Conservation (phyloP, 2,888 invertebrate genomes). For the Tortrix viridana region DNA sequence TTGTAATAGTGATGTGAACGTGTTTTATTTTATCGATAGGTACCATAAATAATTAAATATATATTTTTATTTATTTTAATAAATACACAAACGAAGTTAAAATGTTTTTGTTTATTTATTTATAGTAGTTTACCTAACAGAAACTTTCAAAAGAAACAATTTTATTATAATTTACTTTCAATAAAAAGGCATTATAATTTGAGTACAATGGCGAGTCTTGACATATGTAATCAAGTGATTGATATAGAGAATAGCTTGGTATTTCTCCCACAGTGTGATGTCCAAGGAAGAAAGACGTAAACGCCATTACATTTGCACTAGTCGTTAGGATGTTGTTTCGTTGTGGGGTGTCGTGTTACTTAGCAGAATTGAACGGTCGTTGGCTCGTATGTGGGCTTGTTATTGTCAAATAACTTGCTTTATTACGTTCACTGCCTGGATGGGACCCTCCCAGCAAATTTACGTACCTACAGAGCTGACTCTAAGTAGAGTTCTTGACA, state of each 20-base stretch:
- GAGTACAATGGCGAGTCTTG: slow-evolving; percentile 21
- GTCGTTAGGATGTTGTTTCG: slow-evolving; percentile 3
- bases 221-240: slow-evolving; percentile 30
- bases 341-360: slow-evolving; percentile 20
- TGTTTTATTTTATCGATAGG: slow-evolving; percentile 32
- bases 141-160: slow-evolving; percentile 15
- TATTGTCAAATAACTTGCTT: slow-evolving; percentile 24
- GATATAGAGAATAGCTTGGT: slow-evolving; percentile 30
- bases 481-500: too few species aligned
- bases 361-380: slow-evolving; percentile 27
- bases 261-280: slow-evolving; percentile 44
- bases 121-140: background rate
- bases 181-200: slow-evolving; percentile 30
- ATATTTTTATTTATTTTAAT: too few species aligned
- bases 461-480: too few species aligned
- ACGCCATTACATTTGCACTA: background rate
- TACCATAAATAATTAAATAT: slow-evolving; percentile 5
- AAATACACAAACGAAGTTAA: too few species aligned
- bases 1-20: slow-evolving; percentile 48
- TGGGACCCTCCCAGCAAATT: too few species aligned
- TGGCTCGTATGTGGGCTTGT: slow-evolving; percentile 28
- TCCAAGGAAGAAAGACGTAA: slow-evolving; percentile 8
- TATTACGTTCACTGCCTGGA: background rate
- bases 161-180: slow-evolving; percentile 11
- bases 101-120: background rate